phyloP scores from a whole-genome alignment of 2,888 invertebrate genomes.

The Lochmaea crataegi region DNA sequence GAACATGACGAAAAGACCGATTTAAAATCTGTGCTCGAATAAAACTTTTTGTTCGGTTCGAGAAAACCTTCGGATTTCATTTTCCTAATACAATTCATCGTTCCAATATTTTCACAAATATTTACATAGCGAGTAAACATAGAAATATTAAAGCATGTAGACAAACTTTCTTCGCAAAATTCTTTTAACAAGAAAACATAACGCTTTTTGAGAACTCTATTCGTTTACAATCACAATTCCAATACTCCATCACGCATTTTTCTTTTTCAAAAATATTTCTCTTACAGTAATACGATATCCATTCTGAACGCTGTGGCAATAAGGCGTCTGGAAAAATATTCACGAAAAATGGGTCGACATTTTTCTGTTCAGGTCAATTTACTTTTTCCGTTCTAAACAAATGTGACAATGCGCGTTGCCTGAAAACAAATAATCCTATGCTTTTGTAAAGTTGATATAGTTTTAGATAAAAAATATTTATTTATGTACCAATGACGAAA shows the following conservation, averaged over 20 bases:
- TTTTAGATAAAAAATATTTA: background rate
- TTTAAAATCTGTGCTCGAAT: too few relatives aligned
- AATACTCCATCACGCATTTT: constrained; percentile 37
- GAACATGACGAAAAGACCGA: too few relatives aligned
- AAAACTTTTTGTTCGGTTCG: background rate
- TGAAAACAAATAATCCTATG: constrained; percentile 22
- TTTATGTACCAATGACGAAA: too few relatives aligned
- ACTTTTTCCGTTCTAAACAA: constrained; percentile 24
- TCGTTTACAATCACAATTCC: constrained; percentile 19
- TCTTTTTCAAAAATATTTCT: constrained; percentile 42
- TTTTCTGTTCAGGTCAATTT: constrained; percentile 40
- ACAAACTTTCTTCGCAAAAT: background rate
- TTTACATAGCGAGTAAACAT: background rate
- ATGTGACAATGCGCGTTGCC: constrained; percentile 14
- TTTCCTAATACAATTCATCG: background rate
- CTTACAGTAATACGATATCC: constrained; percentile 44
- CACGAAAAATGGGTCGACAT: constrained; percentile 27
- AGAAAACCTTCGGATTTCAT: background rate
- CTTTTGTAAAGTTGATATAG: constrained; percentile 4
- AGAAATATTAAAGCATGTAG: background rate
- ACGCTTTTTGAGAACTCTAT: background rate
- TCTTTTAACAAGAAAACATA: constrained; percentile 4
- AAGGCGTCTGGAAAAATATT: constrained; percentile 30
- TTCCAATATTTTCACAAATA: constrained; percentile 1
- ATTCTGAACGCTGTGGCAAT: constrained; percentile 41